A percentile compares a stretch with the other conserved stretches of the same genome.
phyloP scores from a whole-genome alignment of 2,888 invertebrate genomes.

The Xanthorhoe spadicearia region DNA sequence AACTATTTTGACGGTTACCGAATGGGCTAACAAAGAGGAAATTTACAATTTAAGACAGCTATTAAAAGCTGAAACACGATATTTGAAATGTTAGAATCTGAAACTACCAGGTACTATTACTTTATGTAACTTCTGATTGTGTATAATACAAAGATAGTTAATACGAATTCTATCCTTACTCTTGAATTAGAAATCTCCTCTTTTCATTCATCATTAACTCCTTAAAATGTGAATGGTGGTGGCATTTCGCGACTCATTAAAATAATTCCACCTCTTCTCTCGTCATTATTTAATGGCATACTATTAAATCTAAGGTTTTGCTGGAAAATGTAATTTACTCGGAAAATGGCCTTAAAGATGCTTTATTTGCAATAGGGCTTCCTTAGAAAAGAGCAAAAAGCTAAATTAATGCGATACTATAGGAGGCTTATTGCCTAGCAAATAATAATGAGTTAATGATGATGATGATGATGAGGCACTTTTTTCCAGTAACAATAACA shows the following conservation, averaged over 20 bases:
- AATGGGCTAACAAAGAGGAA: slow-evolving; percentile 27
- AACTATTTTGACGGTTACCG: slow-evolving; percentile 34
- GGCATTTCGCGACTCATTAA: slow-evolving; percentile 44
- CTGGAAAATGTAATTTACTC: slow-evolving; percentile 38
- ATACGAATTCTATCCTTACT: too few relatives aligned
- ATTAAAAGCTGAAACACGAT: too few relatives aligned
- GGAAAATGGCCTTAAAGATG: slow-evolving; percentile 37
- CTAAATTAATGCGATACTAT: too few relatives aligned
- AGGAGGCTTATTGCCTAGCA: too few relatives aligned
- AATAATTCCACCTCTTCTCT: slow-evolving; percentile 37
- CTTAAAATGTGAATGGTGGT: slow-evolving; percentile 15
- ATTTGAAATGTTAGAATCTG: too few relatives aligned
- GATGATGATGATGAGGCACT: too few relatives aligned
- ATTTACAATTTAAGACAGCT: slow-evolving; percentile 17
- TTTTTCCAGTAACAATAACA: neutral
- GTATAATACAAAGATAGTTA: neutral
- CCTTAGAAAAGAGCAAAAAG: neutral
- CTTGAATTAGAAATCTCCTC: neutral
- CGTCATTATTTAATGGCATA: slow-evolving; percentile 53
- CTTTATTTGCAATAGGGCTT: slow-evolving; percentile 1
- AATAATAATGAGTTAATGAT: too few relatives aligned
- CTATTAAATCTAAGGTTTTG: slow-evolving; percentile 45
- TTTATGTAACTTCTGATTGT: neutral
- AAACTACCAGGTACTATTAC: too few relatives aligned
- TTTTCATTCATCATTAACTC: slow-evolving; percentile 4